Evolutionary conservation across 92 coral and sea anemone species (phyloP), one percentile per base, ranked within the genome.

Genomic region (Epizoanthus rinbou): DNA sequence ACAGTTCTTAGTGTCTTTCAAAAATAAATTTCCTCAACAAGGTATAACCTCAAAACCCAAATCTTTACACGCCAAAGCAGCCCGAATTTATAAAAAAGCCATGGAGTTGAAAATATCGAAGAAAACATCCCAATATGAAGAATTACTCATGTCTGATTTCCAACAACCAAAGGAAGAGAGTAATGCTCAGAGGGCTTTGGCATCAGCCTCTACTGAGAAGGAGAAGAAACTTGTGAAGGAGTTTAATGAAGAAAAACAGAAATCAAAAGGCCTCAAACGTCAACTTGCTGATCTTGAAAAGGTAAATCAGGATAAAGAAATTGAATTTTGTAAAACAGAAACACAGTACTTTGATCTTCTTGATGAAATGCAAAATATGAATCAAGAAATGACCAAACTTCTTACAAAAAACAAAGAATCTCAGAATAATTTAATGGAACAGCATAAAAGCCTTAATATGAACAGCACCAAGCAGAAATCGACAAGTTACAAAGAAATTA

Each of bases 161-260:
- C 50, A 45, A 69, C 74, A 31, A 69, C 74, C 74, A 69, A 69
- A 69, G 52, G 50, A 69, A 69, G 74, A 69, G 39, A 69, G 74
- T 17, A 69, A 69, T 35, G 2, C 2, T 69, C 50, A 35, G 3
- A 31, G 74, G 74, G 56, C 74, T 69, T 16, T 53, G 39, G 16
- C 53, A 31, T 69, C 74, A 35, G 74, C 16, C 74, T 31, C 35
- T 31, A 69, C 74, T 3, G 74, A 69, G 53, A 69, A n/a, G n/a
- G n/a, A 37, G 74, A 69, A 50, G 39, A 68, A 68, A 33, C 73
- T 68, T 68, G 54, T 68, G 73, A 43, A 68, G 33, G 73, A 68
- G 37, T 23, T 68, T n/a, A 15, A 43, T 15, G 52, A 15, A 35
- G 73, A 68, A 47, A 68, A 68, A 47, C 47, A 47, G 43, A 68